phyloP scores from a whole-genome alignment of 1,140 invertebrate genomes.

The Drosophila ogumai region DNA sequence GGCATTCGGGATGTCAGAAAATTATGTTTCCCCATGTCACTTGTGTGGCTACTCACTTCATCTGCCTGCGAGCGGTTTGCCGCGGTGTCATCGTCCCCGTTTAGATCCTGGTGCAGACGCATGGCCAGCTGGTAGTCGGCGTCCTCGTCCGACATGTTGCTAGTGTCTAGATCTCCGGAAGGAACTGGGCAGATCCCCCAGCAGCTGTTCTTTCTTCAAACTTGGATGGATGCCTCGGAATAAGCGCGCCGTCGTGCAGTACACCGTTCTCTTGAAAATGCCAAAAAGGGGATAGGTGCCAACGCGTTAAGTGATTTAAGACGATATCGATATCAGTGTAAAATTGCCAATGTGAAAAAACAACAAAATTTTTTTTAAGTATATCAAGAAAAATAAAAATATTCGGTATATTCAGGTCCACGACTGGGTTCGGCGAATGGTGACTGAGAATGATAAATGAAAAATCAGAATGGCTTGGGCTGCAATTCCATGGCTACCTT shows the following conservation, averaged over 20 bases:
- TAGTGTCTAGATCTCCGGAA: no score
- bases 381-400: background rate
- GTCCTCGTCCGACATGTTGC: background rate
- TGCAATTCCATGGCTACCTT: background rate
- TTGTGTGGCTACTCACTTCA: background rate
- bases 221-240: background rate
- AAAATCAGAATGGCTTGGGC: no score
- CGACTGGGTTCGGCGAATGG: background rate
- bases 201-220: background rate
- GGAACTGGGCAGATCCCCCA: background rate
- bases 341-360: background rate
- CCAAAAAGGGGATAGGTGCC: background rate
- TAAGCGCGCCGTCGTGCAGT: background rate
- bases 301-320: background rate
- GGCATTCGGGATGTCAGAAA: background rate
- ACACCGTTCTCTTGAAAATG: background rate
- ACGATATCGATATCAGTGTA: background rate
- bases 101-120: background rate
- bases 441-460: background rate
- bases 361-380: no score
- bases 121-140: background rate
- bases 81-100: background rate
- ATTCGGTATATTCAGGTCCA: background rate
- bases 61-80: background rate
- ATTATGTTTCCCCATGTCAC: background rate